Evolutionary conservation across 2,797 vertebrate genomes (phyloP).

Genomic region (Darevskia nairensis): DNA sequence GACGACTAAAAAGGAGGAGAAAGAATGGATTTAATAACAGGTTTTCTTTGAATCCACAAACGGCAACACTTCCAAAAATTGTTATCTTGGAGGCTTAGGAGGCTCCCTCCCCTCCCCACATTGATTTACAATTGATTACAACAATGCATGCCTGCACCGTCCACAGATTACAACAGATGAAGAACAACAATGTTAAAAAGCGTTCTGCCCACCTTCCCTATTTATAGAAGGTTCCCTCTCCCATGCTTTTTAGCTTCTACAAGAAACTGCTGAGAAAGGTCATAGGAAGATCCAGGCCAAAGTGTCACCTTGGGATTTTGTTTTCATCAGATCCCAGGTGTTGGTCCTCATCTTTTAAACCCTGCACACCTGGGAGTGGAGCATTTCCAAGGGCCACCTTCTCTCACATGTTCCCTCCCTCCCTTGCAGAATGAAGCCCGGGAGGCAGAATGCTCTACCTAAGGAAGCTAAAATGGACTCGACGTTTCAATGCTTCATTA

Average conservation of each 20-base stretch:
- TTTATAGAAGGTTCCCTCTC: too few species aligned
- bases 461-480: neutral
- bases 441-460: neutral
- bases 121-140: neutral
- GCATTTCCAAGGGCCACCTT: neutral
- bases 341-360: neutral
- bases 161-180: neutral
- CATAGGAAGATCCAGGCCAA: neutral
- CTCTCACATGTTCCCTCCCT: neutral
- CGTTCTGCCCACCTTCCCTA: too few species aligned
- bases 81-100: neutral
- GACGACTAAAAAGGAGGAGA: constrained; percentile 84
- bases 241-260: neutral
- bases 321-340: neutral
- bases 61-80: neutral
- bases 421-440: neutral
- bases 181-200: neutral
- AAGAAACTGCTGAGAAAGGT: neutral
- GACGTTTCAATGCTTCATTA: neutral
- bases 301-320: neutral
- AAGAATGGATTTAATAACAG: constrained; percentile 29
- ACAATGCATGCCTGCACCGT: neutral
- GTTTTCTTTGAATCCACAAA: neutral
- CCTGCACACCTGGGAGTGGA: neutral
- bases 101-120: too few species aligned